These are phyloP conservation scores for Herpetotheres cachinnans DNA, from an alignment of 2,113 vertebrate genomes.

Conservation along the genomic window DNA sequence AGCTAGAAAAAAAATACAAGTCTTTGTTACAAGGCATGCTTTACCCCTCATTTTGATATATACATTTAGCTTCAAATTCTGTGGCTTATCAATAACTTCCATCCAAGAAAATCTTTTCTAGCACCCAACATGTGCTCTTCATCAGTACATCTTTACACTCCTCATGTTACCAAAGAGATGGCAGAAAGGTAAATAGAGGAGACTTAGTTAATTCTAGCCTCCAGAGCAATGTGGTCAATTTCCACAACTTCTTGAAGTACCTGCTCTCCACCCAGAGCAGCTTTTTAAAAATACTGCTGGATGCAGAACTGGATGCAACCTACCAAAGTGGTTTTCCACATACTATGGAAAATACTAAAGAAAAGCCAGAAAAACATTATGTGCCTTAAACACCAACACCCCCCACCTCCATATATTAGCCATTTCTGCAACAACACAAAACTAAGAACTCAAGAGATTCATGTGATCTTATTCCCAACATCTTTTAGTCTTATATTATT, in stretches of 20 bases:
- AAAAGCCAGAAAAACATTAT: background rate
- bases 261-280: background rate
- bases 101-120: background rate
- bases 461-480: background rate
- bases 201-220: background rate
- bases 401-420: background rate
- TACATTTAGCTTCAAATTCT: background rate
- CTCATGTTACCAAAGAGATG: background rate
- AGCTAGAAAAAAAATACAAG: background rate
- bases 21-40: background rate
- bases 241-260: background rate
- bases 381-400: background rate
- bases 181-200: background rate
- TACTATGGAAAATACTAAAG: background rate
- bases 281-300: background rate
- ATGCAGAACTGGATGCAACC: background rate
- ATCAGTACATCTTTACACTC: background rate
- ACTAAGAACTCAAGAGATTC: background rate
- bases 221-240: background rate
- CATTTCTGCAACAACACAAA: background rate
- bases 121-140: background rate
- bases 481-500: background rate
- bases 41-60: background rate
- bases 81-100: background rate
- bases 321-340: background rate